phyloP scores from a whole-genome alignment of 2,888 invertebrate genomes.

The Caenorhabditis virilis region DNA sequence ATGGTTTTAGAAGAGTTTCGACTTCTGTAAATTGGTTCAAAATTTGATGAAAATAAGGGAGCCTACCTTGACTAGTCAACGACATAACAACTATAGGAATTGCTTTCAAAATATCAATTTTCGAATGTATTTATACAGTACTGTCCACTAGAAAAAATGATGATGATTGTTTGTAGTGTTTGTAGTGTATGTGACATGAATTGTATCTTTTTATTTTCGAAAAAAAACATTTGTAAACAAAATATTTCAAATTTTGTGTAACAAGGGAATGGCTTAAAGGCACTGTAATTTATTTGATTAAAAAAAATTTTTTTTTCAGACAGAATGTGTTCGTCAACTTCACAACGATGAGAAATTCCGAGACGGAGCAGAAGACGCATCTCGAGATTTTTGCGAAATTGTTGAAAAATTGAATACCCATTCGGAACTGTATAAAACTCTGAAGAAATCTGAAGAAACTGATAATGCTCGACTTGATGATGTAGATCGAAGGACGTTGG shows the following conservation, averaged over 20 bases:
- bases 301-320: slow-evolving; percentile 69
- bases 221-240: background rate
- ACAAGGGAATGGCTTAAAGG: no score
- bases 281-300: background rate
- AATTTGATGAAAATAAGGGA: no score
- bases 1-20: no score
- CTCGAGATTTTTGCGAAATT: slow-evolving; percentile 84
- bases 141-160: no score
- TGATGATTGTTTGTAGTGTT: no score
- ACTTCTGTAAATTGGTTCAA: no score
- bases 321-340: slow-evolving; percentile 91
- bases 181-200: background rate
- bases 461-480: slow-evolving; percentile 72
- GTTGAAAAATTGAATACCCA: slow-evolving; percentile 92
- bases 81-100: no score
- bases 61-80: no score
- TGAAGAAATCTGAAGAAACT: slow-evolving; percentile 78
- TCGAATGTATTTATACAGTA: no score
- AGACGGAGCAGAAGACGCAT: slow-evolving; percentile 86
- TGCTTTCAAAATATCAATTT: no score
- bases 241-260: background rate
- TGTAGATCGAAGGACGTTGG: slow-evolving; percentile 83
- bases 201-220: background rate
- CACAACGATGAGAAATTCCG: slow-evolving; percentile 81
- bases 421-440: slow-evolving; percentile 79